phyloP scores from a whole-genome alignment of 2,888 invertebrate genomes.

The Coenonympha arcania region DNA sequence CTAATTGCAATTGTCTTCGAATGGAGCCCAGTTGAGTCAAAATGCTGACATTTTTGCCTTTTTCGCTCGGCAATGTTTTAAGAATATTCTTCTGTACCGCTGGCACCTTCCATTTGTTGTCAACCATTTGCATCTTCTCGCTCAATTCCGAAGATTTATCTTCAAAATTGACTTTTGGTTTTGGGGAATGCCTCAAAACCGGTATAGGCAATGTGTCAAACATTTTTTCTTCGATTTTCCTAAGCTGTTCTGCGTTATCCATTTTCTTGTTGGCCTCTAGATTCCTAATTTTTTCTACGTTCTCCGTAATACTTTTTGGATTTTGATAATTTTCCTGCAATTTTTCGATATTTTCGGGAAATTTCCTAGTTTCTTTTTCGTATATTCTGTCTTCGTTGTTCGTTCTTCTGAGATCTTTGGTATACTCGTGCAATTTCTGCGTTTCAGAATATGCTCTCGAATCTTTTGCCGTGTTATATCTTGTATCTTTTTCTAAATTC shows the following conservation, averaged over 20 bases:
- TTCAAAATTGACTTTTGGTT: conserved; percentile 16
- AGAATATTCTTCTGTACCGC: conserved; percentile 77
- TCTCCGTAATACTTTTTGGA: not conserved
- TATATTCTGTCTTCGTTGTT: not conserved
- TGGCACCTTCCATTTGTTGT: conserved; percentile 74
- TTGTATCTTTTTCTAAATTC: not conserved
- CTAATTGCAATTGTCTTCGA: conserved; percentile 77
- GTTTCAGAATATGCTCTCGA: not conserved
- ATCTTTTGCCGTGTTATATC: not conserved
- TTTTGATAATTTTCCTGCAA: not conserved
- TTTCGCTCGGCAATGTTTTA: conserved; percentile 59
- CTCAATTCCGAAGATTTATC: conserved; percentile 39
- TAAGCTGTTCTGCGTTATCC: not conserved
- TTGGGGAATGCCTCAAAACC: conserved; percentile 72
- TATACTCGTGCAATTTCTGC: not conserved
- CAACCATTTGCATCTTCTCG: conserved; percentile 57
- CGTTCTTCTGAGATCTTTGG: not conserved
- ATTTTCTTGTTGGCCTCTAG: too few relatives aligned
- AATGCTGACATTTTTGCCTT: conserved; percentile 71
- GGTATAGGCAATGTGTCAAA: conserved; percentile 75
- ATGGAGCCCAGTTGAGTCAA: conserved; percentile 81
- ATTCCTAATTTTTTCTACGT: not conserved
- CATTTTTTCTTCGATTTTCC: conserved; percentile 9
- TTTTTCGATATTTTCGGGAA: not conserved
- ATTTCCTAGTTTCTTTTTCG: not conserved